Conservation (phyloP, 37 sponge, comb jelly and placozoan species). For the Cladorhizidae sp. region DNA sequence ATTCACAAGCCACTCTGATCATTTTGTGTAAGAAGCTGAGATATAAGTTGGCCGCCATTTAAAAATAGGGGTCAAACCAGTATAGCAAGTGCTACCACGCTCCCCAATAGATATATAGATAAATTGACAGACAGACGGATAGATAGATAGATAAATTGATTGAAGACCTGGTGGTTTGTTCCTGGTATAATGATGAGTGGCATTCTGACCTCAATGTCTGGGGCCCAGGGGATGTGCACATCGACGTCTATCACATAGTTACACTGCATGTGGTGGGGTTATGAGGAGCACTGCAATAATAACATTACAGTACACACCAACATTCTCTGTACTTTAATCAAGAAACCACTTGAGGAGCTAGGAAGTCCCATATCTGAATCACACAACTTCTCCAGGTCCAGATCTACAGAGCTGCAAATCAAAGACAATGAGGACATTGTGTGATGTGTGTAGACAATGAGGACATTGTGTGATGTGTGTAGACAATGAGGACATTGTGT, state of each 20-base stretch:
- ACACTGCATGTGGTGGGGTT: slow-evolving; percentile 34
- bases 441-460: no score
- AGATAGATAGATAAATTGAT: no score
- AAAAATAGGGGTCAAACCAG: no score
- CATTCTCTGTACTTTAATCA: slow-evolving; percentile 19
- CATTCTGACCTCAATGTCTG: slow-evolving; percentile 70
- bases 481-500: no score
- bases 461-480: no score
- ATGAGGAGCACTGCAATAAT: slow-evolving; percentile 17
- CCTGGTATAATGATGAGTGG: slow-evolving; percentile 56
- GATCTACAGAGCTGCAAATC: slow-evolving; percentile 4
- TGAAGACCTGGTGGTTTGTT: slow-evolving; percentile 39
- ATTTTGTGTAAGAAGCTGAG: no score
- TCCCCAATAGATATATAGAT: no score
- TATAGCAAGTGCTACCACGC: no score
- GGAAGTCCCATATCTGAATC: slow-evolving; percentile 17
- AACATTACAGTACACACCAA: neutral
- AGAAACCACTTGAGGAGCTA: slow-evolving; percentile 28
- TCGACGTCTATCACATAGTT: slow-evolving; percentile 73
- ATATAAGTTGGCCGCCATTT: no score
- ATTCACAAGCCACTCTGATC: no score
- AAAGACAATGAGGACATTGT: no score
- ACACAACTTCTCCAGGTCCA: slow-evolving; percentile 7
- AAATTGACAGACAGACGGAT: no score
- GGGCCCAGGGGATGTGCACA: slow-evolving; percentile 76